Evolutionary conservation across 2,113 vertebrate genomes (phyloP).

Genomic region (Typhlomys cinereus): DNA sequence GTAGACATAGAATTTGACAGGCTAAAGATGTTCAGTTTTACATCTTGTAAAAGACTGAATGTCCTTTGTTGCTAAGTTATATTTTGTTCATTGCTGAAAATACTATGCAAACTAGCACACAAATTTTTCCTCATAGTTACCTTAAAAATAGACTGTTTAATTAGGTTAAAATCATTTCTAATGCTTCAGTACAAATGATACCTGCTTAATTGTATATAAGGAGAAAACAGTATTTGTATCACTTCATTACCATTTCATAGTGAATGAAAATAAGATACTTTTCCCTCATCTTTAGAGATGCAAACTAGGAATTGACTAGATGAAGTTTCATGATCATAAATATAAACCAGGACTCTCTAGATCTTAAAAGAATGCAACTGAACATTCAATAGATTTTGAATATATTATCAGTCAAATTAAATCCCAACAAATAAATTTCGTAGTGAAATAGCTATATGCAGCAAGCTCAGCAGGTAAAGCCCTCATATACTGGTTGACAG

Average conservation of each 20-base stretch:
- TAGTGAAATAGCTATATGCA: conserved; percentile 39
- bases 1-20: background rate
- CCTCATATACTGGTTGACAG: background rate
- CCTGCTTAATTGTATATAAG: background rate
- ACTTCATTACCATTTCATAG: background rate
- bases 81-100: background rate
- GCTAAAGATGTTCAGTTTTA: background rate
- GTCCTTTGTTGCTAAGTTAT: background rate
- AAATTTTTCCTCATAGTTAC: background rate
- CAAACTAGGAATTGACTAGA: conserved; percentile 6
- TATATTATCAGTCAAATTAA: conserved; percentile 55
- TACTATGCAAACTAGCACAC: background rate
- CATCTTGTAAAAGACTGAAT: background rate
- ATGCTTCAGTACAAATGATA: conserved; percentile 26
- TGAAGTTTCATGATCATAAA: background rate
- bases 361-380: conserved; percentile 29
- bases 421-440: conserved; percentile 53
- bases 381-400: conserved; percentile 66
- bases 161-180: conserved; percentile 11
- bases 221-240: background rate
- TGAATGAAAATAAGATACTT: background rate
- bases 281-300: conserved; percentile 26
- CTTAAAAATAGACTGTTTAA: conserved; percentile 4
- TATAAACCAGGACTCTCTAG: background rate
- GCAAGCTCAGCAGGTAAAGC: background rate